phyloP scores from a whole-genome alignment of 2,113 vertebrate species.

The Salvelinus sp. region DNA sequence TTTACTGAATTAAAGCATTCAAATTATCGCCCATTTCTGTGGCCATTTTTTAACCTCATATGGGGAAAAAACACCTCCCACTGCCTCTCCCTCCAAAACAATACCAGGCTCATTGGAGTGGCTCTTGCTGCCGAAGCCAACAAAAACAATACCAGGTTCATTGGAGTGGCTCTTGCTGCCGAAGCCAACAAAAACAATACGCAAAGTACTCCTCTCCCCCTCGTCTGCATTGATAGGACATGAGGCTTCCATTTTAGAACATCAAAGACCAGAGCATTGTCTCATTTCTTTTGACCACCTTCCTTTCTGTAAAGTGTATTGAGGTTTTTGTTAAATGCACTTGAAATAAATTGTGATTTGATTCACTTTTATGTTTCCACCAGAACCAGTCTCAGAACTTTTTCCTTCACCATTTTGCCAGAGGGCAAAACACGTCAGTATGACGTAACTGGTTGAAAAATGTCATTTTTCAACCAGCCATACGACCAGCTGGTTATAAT shows the following conservation, averaged over 20 bases:
- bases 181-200: conserved; percentile 33
- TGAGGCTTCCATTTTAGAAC: conserved; percentile 39
- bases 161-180: conserved; percentile 41
- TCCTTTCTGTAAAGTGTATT: conserved; percentile 23
- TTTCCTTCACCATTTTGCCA: background rate
- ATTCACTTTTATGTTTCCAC: conserved; percentile 52
- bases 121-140: conserved; percentile 34
- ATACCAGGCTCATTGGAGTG: conserved; percentile 10
- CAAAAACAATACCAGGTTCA: conserved; percentile 26
- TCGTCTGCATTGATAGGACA: conserved; percentile 25
- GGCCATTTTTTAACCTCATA: background rate
- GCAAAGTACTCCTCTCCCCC: conserved; percentile 37
- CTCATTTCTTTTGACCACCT: conserved; percentile 39
- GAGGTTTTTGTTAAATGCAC: no score
- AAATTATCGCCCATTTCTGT: background rate
- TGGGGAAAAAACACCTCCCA: no score
- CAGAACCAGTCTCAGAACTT: background rate
- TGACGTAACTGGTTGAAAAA: no score
- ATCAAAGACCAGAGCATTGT: conserved; percentile 54
- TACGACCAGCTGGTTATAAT: no score
- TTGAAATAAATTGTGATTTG: no score
- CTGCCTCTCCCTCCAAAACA: conserved; percentile 1
- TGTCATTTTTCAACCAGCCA: no score
- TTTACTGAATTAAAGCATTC: background rate
- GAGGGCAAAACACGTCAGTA: no score